Percentiles rank a stretch among this genome's conserved stretches.
Conservation (phyloP, 2,113 vertebrate species). For the Corynorhinus townsendii region DNA sequence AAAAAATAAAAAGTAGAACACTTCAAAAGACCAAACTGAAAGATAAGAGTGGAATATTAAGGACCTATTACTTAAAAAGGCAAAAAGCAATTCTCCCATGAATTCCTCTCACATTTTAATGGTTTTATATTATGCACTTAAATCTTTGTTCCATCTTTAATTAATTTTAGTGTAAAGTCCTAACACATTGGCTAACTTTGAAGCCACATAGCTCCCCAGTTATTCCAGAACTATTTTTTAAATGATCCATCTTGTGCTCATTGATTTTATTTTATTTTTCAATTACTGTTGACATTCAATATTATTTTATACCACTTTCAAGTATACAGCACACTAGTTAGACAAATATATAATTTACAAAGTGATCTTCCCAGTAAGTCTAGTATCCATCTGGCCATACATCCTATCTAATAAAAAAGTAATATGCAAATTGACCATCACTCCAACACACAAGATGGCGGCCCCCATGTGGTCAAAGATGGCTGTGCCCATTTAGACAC, state of each 20-base stretch:
- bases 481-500: no score
- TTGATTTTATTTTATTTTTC: background rate
- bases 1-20: background rate
- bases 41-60: background rate
- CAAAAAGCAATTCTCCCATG: background rate
- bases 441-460: no score
- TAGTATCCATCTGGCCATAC: background rate
- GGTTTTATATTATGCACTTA: constrained; percentile 1
- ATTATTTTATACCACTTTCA: background rate
- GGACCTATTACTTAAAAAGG: background rate
- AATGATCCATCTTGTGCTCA: background rate
- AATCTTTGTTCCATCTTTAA: background rate
- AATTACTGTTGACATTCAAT: background rate
- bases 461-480: no score
- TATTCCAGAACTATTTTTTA: constrained; percentile 33
- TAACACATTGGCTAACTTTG: background rate
- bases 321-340: background rate
- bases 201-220: background rate
- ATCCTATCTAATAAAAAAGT: no score
- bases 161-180: background rate
- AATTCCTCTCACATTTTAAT: constrained; percentile 14
- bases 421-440: no score
- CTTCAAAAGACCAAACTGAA: background rate
- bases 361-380: background rate
- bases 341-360: background rate